These are phyloP conservation scores for Drosophila anceps DNA, from an alignment of 2,888 invertebrate species.

Conservation along the genomic window DNA sequence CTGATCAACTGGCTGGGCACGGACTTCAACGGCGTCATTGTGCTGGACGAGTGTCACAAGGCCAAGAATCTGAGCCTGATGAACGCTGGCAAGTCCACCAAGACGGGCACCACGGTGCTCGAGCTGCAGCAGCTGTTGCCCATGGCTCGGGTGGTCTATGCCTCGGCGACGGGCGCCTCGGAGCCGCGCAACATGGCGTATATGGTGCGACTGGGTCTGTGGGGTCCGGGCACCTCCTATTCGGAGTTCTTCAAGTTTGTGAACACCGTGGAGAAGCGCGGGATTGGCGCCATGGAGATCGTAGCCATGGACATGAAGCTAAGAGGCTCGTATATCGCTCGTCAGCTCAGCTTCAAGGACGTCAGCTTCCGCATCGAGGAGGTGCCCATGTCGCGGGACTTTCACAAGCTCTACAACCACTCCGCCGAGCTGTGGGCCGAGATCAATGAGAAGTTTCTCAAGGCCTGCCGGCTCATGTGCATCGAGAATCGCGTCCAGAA, in stretches of 20 bases:
- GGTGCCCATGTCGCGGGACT: constrained; percentile 94
- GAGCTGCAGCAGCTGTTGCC: constrained; percentile 97
- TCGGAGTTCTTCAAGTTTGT: constrained; percentile 97
- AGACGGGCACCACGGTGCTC: constrained; percentile 97
- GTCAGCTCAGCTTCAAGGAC: constrained; percentile 99
- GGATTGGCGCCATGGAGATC: constrained; percentile 99
- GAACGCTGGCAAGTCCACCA: constrained; percentile 98
- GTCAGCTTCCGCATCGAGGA: constrained; percentile 99
- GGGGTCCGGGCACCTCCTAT: constrained; percentile 99
- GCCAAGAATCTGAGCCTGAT: constrained; percentile 99
- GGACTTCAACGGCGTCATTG: constrained; percentile 92
- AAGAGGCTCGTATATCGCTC: constrained; percentile 98
- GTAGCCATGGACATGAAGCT: constrained; percentile 99
- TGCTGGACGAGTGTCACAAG: constrained; percentile 99
- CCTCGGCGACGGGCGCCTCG: constrained; percentile 98
- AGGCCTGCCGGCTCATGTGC: constrained; percentile 96
- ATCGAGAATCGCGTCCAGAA: constrained; percentile 97
- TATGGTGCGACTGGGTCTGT: constrained; percentile 98
- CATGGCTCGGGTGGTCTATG: constrained; percentile 96
- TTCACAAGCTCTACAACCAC: constrained; percentile 95
- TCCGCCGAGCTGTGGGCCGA: constrained; percentile 98
- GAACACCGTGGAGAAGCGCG: constrained; percentile 97
- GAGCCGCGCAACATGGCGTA: constrained; percentile 99
- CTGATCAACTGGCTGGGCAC: constrained; percentile 98
- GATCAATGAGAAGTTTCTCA: constrained; percentile 97